Evolutionary conservation across 2,797 vertebrate genomes (phyloP).

Genomic region (Sibirionetta formosa): DNA sequence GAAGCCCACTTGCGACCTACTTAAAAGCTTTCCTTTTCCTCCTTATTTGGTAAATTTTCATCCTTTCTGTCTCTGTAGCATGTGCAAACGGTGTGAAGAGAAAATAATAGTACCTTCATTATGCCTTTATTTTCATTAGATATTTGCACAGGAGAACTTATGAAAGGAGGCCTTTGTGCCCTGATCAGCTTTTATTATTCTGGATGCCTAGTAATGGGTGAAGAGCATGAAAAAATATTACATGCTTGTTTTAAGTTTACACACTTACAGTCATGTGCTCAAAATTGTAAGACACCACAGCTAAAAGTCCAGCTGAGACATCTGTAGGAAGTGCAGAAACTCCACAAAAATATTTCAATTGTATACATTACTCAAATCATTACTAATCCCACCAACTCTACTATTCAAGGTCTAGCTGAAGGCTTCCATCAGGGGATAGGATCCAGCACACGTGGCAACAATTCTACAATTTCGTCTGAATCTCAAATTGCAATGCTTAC

Average conservation of each 20-base stretch:
- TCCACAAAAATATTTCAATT: slow-evolving; percentile 23
- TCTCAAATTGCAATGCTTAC: slow-evolving; percentile 12
- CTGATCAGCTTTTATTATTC: background rate
- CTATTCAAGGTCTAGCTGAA: slow-evolving; percentile 1
- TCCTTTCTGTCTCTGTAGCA: background rate
- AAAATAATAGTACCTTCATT: slow-evolving; percentile 17
- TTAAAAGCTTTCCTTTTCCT: slow-evolving; percentile 33
- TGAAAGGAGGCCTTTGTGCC: background rate
- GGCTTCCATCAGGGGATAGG: slow-evolving; percentile 13
- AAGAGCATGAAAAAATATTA: background rate
- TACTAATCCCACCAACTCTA: slow-evolving; percentile 24
- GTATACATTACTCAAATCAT: slow-evolving; percentile 38
- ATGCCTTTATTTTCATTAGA: slow-evolving; percentile 8
- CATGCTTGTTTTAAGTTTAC: background rate
- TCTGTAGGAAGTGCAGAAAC: slow-evolving; percentile 10
- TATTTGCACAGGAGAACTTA: background rate
- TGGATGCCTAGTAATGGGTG: background rate
- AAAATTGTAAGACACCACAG: background rate
- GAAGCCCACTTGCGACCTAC: background rate
- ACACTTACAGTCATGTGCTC: background rate
- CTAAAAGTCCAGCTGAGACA: slow-evolving; percentile 34
- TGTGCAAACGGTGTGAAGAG: background rate
- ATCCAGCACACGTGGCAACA: slow-evolving; percentile 45
- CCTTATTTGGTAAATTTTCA: background rate
- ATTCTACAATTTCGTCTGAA: slow-evolving; percentile 44